phyloP scores from a whole-genome alignment of 2,888 invertebrate genomes.

The Amblyjoppa fuscipennis region DNA sequence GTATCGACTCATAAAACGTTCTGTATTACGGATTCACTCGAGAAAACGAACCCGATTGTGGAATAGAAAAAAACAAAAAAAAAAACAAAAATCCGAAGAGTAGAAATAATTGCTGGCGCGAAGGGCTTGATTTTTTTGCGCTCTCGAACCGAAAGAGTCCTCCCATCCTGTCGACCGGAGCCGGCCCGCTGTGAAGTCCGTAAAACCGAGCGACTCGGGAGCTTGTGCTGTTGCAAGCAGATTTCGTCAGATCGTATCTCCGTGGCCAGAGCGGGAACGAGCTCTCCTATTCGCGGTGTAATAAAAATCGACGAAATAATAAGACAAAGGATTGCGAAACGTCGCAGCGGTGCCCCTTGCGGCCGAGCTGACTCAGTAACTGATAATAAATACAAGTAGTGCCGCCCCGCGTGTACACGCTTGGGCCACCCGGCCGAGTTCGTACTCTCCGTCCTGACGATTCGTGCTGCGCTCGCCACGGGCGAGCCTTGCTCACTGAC shows the following conservation, averaged over 20 bases:
- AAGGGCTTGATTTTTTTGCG: slow-evolving; percentile 14
- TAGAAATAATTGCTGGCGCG: slow-evolving; percentile 10
- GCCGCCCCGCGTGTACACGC: slow-evolving; percentile 30
- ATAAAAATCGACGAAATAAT: slow-evolving; percentile 66
- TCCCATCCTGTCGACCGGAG: neutral
- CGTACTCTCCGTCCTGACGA: slow-evolving; percentile 36
- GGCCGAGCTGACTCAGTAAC: slow-evolving; percentile 71
- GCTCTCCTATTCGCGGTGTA: slow-evolving; percentile 44
- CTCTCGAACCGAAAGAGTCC: neutral
- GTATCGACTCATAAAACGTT: too few species aligned
- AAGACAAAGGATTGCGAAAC: slow-evolving; percentile 72
- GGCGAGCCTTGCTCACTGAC: slow-evolving; percentile 35
- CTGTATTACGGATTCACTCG: too few species aligned
- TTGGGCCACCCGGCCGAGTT: slow-evolving; percentile 30
- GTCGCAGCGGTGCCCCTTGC: slow-evolving; percentile 32
- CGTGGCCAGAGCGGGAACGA: slow-evolving; percentile 39
- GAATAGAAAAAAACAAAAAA: neutral
- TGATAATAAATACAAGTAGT: slow-evolving; percentile 72
- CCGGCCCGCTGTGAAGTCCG: slow-evolving; percentile 6
- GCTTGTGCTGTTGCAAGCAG: slow-evolving; percentile 65
- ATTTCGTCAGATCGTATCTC: slow-evolving; percentile 66
- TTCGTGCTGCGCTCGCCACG: slow-evolving; percentile 55
- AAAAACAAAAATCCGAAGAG: neutral
- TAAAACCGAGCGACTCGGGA: slow-evolving; percentile 24
- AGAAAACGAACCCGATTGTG: too few species aligned